phyloP scores from a whole-genome alignment of 1,140 invertebrate species.

The Oryctes rhinoceros region DNA sequence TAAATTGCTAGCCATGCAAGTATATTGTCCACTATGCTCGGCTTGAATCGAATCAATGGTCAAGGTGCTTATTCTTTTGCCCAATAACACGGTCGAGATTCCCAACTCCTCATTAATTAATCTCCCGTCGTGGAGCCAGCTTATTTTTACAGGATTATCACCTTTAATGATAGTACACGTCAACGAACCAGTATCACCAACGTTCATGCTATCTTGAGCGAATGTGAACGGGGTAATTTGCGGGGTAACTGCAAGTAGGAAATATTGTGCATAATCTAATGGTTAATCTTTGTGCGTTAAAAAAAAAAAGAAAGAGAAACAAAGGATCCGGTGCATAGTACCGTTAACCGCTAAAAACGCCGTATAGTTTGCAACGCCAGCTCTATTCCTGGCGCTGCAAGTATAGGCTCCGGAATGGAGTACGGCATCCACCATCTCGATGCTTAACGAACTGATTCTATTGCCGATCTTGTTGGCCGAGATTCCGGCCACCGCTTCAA shows the following conservation, averaged over 20 bases:
- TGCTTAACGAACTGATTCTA: constrained; percentile 78
- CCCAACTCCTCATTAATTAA: constrained; percentile 71
- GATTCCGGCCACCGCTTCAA: constrained; percentile 73
- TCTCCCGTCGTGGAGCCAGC: constrained; percentile 79
- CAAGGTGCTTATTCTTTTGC: constrained; percentile 79
- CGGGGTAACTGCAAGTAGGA: constrained; percentile 57
- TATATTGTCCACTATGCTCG: constrained; percentile 81
- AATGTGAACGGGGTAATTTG: constrained; percentile 69
- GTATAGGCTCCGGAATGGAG: constrained; percentile 83
- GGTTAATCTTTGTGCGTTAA: too few species aligned
- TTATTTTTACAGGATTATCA: constrained; percentile 77
- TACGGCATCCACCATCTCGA: constrained; percentile 75
- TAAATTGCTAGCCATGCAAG: constrained; percentile 78
- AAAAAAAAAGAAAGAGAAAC: too few species aligned
- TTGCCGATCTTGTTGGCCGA: constrained; percentile 77
- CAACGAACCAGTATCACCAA: constrained; percentile 79
- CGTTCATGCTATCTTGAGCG: constrained; percentile 80
- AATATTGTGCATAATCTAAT: not conserved
- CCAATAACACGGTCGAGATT: constrained; percentile 77
- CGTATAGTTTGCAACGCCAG: constrained; percentile 75
- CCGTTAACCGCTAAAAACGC: constrained; percentile 78
- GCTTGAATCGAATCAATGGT: constrained; percentile 81
- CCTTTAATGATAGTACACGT: constrained; percentile 81
- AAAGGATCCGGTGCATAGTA: constrained; percentile 55
- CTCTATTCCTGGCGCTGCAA: constrained; percentile 79